Conservation (phyloP, 2,113 vertebrate genomes). For the Lamprotornis superbus region DNA sequence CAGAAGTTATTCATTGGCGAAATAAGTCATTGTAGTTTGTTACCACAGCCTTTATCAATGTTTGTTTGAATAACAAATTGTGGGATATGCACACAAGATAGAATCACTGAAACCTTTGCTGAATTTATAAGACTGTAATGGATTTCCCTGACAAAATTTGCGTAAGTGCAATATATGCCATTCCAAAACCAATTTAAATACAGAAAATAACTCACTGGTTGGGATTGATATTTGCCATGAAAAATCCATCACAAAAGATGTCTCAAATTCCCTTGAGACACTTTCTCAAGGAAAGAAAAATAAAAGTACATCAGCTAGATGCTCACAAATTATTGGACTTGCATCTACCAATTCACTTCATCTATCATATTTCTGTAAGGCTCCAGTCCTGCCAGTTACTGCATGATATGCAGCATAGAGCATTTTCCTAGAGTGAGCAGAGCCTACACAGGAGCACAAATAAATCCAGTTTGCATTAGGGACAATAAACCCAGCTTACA, state of each 20-base stretch:
- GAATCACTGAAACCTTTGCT: not conserved
- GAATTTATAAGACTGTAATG: not conserved
- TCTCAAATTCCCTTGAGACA: not conserved
- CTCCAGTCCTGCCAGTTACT: not conserved
- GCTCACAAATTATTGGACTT: not conserved
- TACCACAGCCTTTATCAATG: not conserved
- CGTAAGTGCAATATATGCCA: not conserved
- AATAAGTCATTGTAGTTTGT: not conserved
- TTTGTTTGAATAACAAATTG: not conserved
- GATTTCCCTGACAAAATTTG: not conserved
- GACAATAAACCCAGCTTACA: not conserved
- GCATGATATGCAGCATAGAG: not conserved
- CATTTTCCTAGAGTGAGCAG: not conserved
- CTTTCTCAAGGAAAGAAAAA: not conserved
- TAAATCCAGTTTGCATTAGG: not conserved
- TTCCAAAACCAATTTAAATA: not conserved
- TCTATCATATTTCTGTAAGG: not conserved
- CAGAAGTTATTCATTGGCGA: not conserved
- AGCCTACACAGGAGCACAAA: not conserved
- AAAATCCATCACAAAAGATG: slow-evolving; percentile 8
- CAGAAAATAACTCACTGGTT: not conserved
- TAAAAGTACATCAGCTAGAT: not conserved
- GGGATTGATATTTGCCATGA: not conserved
- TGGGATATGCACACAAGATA: not conserved
- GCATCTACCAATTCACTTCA: not conserved